These are phyloP conservation scores for Drosophila mimica DNA, from an alignment of 2,888 invertebrate species.

Conservation along the genomic window DNA sequence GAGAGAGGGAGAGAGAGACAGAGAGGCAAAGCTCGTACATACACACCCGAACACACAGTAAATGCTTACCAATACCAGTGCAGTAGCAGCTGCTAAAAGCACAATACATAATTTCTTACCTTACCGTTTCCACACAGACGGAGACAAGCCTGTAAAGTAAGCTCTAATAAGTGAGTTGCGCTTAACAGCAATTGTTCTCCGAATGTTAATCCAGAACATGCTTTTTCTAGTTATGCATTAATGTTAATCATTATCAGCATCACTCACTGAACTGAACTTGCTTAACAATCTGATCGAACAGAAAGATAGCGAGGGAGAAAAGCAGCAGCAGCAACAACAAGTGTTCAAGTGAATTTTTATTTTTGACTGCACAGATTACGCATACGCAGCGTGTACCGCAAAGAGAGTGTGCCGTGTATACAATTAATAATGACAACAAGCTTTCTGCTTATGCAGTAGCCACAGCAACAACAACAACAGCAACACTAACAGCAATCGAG, in stretches of 20 bases:
- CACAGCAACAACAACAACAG: slow-evolving; percentile 22
- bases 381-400: slow-evolving; percentile 33
- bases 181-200: slow-evolving; percentile 26
- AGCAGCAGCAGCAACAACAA: slow-evolving; percentile 37
- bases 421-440: slow-evolving; percentile 40
- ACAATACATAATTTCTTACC: slow-evolving; percentile 49
- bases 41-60: slow-evolving; percentile 37
- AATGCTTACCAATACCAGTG: slow-evolving; percentile 39
- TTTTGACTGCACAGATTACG: slow-evolving; percentile 41
- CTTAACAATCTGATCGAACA: slow-evolving; percentile 43
- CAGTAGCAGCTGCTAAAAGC: slow-evolving; percentile 36
- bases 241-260: slow-evolving; percentile 43
- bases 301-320: neutral
- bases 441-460: slow-evolving; percentile 32
- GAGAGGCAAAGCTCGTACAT: slow-evolving; percentile 14
- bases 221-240: slow-evolving; percentile 17
- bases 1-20: slow-evolving; percentile 18
- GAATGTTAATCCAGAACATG: neutral
- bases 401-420: slow-evolving; percentile 33
- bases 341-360: slow-evolving; percentile 47
- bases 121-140: slow-evolving; percentile 4
- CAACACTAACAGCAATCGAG: slow-evolving; percentile 1
- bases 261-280: slow-evolving; percentile 51
- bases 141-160: slow-evolving; percentile 27
- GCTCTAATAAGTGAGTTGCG: slow-evolving; percentile 45